Percentiles rank a stretch among this genome's conserved stretches.
Evolutionary conservation across 2,797 vertebrate species (phyloP).

Genomic region (Brachymystax lenok): DNA sequence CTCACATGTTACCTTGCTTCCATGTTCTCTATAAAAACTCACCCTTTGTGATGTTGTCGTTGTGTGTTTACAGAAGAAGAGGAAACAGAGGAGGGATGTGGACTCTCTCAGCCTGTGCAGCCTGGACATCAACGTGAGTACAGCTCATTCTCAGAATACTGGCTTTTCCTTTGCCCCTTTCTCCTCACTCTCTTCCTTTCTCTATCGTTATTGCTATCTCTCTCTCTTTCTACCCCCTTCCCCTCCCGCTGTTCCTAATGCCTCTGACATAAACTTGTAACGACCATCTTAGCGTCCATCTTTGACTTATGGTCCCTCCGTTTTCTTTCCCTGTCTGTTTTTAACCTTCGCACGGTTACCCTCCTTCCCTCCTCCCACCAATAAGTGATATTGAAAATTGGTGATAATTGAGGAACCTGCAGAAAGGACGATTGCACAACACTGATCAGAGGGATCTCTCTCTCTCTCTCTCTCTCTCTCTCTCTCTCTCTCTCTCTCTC

Average conservation of each 20-base stretch:
- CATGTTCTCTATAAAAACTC: neutral
- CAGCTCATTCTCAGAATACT: constrained; percentile 1
- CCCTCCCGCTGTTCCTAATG: neutral
- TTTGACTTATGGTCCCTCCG: neutral
- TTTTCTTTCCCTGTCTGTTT: too few relatives aligned
- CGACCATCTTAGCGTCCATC: neutral
- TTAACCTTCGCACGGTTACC: neutral
- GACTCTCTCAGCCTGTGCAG: constrained; percentile 86
- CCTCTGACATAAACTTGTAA: neutral
- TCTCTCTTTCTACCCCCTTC: neutral
- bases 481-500: too few relatives aligned
- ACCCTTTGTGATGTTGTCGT: neutral
- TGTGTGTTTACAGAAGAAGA: constrained; percentile 77
- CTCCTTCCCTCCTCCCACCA: neutral
- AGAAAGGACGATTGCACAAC: too few relatives aligned
- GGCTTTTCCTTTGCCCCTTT: neutral
- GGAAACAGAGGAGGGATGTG: constrained; percentile 85
- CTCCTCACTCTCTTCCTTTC: neutral
- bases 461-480: too few relatives aligned
- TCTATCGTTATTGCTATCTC: neutral
- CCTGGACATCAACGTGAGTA: constrained; percentile 84
- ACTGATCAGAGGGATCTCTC: too few relatives aligned
- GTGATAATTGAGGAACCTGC: neutral
- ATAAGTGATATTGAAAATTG: neutral
- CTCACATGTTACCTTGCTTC: neutral